These are phyloP conservation scores for Byasa hedistus DNA, from an alignment of 2,888 invertebrate species.

Conservation along the genomic window DNA sequence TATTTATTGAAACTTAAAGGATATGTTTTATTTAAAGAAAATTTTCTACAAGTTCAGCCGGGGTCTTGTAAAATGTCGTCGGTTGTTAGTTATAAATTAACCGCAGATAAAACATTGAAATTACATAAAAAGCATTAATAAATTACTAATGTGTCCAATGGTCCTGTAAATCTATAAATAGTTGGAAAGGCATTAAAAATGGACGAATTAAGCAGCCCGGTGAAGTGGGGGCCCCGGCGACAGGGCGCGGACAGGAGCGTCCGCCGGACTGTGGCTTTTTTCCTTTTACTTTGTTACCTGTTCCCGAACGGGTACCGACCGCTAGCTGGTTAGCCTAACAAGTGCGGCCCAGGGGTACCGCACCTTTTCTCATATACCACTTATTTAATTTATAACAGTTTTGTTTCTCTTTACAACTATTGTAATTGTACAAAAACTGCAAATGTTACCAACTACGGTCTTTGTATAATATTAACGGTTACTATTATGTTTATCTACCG, in stretches of 20 bases:
- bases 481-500: too few species aligned
- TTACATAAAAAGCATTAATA: too few species aligned
- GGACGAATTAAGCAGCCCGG: conserved; percentile 27
- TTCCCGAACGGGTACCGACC: conserved; percentile 67
- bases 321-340: conserved; percentile 71
- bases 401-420: neutral
- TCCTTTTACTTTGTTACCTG: conserved; percentile 73
- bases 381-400: neutral
- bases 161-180: conserved; percentile 22
- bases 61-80: too few species aligned
- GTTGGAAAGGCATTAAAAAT: conserved; percentile 19
- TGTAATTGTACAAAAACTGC: too few species aligned
- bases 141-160: neutral
- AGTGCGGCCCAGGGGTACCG: conserved; percentile 65
- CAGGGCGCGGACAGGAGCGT: conserved; percentile 48
- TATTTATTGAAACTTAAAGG: too few species aligned
- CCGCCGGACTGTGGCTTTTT: conserved; percentile 59
- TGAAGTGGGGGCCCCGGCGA: conserved; percentile 43
- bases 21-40: too few species aligned
- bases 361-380: conserved; percentile 46
- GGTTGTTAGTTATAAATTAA: too few species aligned
- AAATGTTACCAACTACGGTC: too few species aligned
- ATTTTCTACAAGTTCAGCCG: too few species aligned
- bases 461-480: too few species aligned
- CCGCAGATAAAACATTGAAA: too few species aligned